Percentiles rank a stretch among this genome's conserved stretches.
Evolutionary conservation across 1,140 invertebrate species (phyloP).

Genomic region (Dendrolimus punctatus): DNA sequence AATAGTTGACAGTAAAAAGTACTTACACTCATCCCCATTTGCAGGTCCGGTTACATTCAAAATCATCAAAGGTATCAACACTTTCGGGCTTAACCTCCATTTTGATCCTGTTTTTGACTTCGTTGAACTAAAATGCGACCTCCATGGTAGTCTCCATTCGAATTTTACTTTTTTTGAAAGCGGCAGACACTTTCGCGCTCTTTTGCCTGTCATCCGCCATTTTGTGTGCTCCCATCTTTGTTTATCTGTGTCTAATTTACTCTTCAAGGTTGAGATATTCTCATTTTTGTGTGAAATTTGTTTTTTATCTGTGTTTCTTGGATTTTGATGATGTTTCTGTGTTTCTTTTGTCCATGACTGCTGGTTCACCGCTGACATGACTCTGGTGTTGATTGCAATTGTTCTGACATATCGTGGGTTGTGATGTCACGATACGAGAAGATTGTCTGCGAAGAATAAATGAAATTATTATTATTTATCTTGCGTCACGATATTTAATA

Average conservation of each 20-base stretch:
- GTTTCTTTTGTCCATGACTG: conserved; percentile 20
- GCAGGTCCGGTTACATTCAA: conserved; percentile 40
- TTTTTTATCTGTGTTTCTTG: conserved; percentile 1
- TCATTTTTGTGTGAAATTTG: neutral
- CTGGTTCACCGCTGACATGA: conserved; percentile 49
- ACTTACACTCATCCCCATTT: conserved; percentile 44
- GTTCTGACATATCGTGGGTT: conserved; percentile 45
- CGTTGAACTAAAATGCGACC: no score
- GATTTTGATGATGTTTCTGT: neutral
- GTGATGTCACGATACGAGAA: conserved; percentile 6
- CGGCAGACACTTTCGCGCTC: no score
- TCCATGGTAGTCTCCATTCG: no score
- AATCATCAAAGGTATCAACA: conserved; percentile 43
- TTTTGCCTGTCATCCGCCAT: conserved; percentile 21
- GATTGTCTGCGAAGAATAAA: conserved; percentile 1
- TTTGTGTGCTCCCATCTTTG: conserved; percentile 18
- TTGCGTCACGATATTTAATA: no score
- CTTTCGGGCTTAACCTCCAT: conserved; percentile 31
- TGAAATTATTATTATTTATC: no score
- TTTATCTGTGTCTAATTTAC: neutral
- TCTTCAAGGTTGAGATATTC: no score
- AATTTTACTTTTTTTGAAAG: no score
- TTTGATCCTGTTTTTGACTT: conserved; percentile 28
- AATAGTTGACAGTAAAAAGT: neutral
- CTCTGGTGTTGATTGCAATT: conserved; percentile 21